Evolutionary conservation across 2,113 vertebrate genomes (phyloP), one percentile per base, ranked within the genome.

Genomic region (Scomber japonicus): DNA sequence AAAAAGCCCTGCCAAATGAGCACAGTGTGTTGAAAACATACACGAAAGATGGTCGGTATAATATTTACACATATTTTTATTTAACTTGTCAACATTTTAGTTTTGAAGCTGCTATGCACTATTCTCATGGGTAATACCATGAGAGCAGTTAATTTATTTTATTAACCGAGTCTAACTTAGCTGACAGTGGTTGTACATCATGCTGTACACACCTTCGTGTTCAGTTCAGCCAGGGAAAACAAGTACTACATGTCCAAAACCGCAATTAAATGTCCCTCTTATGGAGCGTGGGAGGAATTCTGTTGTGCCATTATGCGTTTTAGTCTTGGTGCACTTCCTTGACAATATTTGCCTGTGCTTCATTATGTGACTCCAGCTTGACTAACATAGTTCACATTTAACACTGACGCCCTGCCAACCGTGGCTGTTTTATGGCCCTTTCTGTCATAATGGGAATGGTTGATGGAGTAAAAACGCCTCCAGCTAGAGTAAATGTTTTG

Each of bases 401-500:
- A 70, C 51, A 1, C 55, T 13, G 40, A 60, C 60, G 35, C 31
- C 65, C 21, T 64, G 48, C 63, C 67, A 69, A 44, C 40, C 8
- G 40, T 12, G 8, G 48, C 13, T 66, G 56, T 80, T 78, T 82
- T n/a, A 78, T 78, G 61, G 73, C 50, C 71, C 17, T 44, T 1
- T 56, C 46, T 59, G 70, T 27, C 55, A 60, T 44, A 46, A 27
- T 2, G 56, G 64, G 53, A 60, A 75, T 53, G 54, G 10, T 61
- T 63, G 35, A 55, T 55, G 50, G 53, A 46, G 44, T 40, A 55
- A 21, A 21, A 78, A 74, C 2, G n/a, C 59, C 19, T 81, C 46
- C 62, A 79, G 74, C 62, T 61, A 27, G 54, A 73, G 55, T 49
- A 13, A 59, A 79, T 67, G 71, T 68, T 79, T 81, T 60, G 11